Conservation (phyloP, 2,797 vertebrate genomes). For the Calcarius lapponicus region DNA sequence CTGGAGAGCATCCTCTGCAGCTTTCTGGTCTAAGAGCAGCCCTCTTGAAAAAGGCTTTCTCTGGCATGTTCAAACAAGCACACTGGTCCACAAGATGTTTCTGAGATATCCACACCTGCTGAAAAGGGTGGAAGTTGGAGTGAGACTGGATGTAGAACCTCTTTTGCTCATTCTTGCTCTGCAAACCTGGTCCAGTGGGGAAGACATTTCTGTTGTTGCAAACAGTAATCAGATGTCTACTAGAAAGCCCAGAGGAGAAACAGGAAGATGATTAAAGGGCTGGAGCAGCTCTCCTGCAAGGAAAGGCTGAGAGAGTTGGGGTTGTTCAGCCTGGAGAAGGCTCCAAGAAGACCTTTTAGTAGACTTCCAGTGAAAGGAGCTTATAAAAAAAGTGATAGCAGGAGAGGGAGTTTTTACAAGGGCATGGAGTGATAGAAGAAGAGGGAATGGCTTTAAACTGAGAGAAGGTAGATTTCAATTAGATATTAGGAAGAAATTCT, state of each 20-base stretch:
- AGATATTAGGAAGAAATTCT: neutral
- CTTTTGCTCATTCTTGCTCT: neutral
- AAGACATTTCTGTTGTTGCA: neutral
- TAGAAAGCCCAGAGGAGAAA: neutral
- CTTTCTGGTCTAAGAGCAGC: neutral
- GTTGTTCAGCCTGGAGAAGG: neutral
- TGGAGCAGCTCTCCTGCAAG: neutral
- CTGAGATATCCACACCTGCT: accelerated
- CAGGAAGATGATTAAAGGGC: neutral
- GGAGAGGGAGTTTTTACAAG: neutral
- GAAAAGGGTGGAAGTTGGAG: neutral
- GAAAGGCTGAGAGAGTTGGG: neutral
- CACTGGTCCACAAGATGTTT: neutral
- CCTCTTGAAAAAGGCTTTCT: neutral
- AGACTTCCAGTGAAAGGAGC: neutral
- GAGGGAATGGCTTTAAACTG: neutral
- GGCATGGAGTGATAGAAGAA: neutral
- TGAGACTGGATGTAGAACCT: neutral
- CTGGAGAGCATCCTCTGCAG: neutral
- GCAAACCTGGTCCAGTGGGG: neutral
- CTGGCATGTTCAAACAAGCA: neutral
- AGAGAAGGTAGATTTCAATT: neutral
- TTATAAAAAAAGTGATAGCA: neutral
- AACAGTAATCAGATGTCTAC: neutral
- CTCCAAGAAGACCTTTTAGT: neutral